Conservation (phyloP, 2,113 vertebrate genomes). For the Australoheros scitulus region DNA sequence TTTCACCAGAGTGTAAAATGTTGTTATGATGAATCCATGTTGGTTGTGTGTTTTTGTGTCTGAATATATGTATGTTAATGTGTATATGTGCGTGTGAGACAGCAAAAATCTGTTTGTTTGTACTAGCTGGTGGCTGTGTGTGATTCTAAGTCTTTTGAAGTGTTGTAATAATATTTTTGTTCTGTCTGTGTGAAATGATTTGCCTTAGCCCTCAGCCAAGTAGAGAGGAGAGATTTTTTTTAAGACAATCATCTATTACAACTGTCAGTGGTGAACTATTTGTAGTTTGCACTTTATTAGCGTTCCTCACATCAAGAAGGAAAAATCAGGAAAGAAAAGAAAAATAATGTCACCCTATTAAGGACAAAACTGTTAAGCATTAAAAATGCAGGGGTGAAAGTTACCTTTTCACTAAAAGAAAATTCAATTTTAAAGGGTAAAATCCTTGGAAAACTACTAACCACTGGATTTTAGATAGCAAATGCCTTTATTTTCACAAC, state of each 20-base stretch:
- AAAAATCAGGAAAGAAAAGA: neutral
- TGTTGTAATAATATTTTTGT: constrained; percentile 2
- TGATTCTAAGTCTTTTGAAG: constrained; percentile 15
- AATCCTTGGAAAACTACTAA: neutral
- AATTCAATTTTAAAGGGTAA: neutral
- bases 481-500: neutral
- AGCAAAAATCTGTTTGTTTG: neutral
- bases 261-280: neutral
- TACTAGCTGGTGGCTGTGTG: neutral
- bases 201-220: neutral
- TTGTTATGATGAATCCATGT: constrained; percentile 25
- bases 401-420: neutral
- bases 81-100: neutral
- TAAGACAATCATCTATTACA: neutral
- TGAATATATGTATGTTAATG: neutral
- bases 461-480: neutral
- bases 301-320: neutral
- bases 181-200: constrained; percentile 18
- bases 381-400: neutral
- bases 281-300: neutral
- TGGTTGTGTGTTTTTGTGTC: constrained; percentile 8
- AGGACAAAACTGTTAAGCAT: neutral
- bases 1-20: constrained; percentile 39
- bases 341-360: neutral
- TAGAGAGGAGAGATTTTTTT: neutral